Conservation (phyloP, 2,888 invertebrate species). For the Chironomus riparius region DNA sequence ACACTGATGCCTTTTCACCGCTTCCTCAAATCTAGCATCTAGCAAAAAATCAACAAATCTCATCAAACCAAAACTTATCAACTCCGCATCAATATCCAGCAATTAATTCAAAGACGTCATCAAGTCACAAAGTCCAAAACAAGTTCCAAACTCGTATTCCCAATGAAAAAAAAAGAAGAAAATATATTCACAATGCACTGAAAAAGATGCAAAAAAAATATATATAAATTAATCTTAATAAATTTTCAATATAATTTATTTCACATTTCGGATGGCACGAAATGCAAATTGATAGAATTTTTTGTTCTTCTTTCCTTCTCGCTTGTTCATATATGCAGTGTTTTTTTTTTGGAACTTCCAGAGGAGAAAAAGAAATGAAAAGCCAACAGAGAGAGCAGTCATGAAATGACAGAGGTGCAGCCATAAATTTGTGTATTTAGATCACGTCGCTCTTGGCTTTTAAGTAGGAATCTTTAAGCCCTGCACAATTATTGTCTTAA, state of each 20-base stretch:
- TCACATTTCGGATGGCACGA: constrained; percentile 21
- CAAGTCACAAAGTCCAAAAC: not conserved
- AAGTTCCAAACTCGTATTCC: not conserved
- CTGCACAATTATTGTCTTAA: constrained; percentile 2
- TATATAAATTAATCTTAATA: constrained; percentile 20
- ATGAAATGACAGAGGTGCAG: not conserved
- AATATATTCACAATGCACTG: too few relatives aligned
- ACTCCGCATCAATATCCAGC: too few relatives aligned
- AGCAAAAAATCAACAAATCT: too few relatives aligned
- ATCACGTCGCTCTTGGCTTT: not conserved
- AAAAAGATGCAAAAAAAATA: not conserved
- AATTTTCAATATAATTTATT: constrained; percentile 21
- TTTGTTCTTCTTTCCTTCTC: not conserved
- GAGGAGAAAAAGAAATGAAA: not conserved
- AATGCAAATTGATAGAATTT: constrained; percentile 21
- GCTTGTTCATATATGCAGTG: not conserved
- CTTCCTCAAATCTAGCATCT: too few relatives aligned
- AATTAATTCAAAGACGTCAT: too few relatives aligned
- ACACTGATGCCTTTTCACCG: too few relatives aligned
- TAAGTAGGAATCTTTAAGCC: not conserved
- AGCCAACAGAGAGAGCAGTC: constrained; percentile 4
- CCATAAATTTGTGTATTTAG: not conserved
- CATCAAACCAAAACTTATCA: too few relatives aligned
- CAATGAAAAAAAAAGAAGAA: too few relatives aligned
- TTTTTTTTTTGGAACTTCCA: not conserved